Evolutionary conservation across 92 coral and sea anemone species (phyloP), one percentile per base, ranked within the genome.

Genomic region (Bergia sp.): DNA sequence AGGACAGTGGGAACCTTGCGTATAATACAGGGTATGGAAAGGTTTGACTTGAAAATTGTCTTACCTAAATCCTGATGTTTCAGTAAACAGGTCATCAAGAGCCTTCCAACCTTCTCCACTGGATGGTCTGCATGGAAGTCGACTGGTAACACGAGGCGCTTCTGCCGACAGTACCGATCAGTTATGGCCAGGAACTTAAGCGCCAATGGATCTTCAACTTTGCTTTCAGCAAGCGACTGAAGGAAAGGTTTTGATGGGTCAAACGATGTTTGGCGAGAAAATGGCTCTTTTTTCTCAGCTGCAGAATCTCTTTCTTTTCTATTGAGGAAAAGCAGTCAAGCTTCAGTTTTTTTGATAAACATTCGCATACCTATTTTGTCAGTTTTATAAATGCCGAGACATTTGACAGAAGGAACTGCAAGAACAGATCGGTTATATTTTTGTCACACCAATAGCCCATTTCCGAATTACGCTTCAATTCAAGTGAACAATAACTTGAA

Each of bases 51-150:
- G 13, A 41, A 58, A 0, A 36, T n/a, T 37, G 12, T 37, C 98
- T 85, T 74, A 97, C 99, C 99, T 37, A 97, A 93, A 69, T 97
- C 99, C 20, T 94, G 98, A 75, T 97, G 99, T 80, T 97, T 97
- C 82, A 97, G 85, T 73, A 97, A 90, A 86, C 99, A 97, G 55
- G 95, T 94, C 93, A 95, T 93, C 44, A 97, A 90, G 81, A 94
- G 81, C 29, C 98, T 81, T 58, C 98, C 98, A 57, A 92, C 98
- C 65, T 95, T 96, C 94, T 97, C 99, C 15, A 97, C 98, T 0
- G 99, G 99, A 49, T 97, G 99, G 80, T 97, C 99, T 49, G 94
- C 91, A 61, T 96, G 94, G 86, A 95, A 97, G 65, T 97, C 99
- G 16, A 97, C 91, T 6, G 98, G 99, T 79, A 97, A 80, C 21